Evolutionary conservation across 2,888 invertebrate species (phyloP).

Genomic region (Neoitamus cyanurus): DNA sequence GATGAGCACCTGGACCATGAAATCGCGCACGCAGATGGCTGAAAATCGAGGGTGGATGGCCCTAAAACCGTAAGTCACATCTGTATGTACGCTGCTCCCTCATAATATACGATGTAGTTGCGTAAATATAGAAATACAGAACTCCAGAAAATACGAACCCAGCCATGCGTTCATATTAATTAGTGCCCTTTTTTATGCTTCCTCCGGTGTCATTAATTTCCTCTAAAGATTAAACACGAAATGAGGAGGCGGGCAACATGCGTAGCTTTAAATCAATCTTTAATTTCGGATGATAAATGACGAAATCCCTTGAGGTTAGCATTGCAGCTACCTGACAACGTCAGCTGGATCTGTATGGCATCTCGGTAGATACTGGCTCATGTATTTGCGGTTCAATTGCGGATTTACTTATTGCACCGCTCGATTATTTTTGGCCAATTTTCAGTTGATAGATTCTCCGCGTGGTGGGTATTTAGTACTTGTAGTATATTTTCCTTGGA

Average conservation of each 20-base stretch:
- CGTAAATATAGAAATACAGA: neutral
- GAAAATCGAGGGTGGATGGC: neutral
- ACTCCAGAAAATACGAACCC: neutral
- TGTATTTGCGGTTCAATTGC: neutral
- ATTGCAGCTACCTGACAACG: neutral
- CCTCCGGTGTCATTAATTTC: neutral
- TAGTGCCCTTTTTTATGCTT: neutral
- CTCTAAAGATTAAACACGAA: neutral
- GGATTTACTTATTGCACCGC: neutral
- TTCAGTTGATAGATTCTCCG: neutral
- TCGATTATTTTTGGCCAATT: neutral
- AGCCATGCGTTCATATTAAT: neutral
- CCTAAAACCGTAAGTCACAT: neutral
- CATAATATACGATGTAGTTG: neutral
- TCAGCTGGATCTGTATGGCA: neutral
- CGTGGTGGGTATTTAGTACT: neutral
- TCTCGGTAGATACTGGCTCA: neutral
- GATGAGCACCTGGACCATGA: conserved; percentile 5
- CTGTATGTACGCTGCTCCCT: neutral
- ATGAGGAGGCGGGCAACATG: neutral
- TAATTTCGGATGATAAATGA: neutral
- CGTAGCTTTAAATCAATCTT: neutral
- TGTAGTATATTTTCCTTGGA: neutral
- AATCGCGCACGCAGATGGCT: neutral
- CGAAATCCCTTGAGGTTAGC: neutral